Evolutionary conservation across 2,113 vertebrate genomes (phyloP).

Genomic region (Nymphicus hollandicus): DNA sequence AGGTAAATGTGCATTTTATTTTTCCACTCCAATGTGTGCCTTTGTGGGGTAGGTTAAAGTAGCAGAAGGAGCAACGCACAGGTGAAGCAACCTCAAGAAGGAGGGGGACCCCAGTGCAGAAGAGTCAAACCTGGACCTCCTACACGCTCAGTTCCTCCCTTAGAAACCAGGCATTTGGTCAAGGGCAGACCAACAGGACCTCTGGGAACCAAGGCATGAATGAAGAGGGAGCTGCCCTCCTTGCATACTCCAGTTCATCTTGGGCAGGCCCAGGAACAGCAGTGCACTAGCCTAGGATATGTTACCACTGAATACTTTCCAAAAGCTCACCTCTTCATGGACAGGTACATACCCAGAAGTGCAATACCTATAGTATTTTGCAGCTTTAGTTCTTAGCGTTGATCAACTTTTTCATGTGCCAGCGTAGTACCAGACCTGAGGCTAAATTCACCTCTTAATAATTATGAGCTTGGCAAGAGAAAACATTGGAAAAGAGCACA

Average conservation of each 20-base stretch:
- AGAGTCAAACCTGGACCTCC: neutral
- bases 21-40: neutral
- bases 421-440: neutral
- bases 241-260: neutral
- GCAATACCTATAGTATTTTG: neutral
- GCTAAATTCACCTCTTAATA: neutral
- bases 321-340: neutral
- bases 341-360: neutral
- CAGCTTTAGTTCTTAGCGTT: neutral
- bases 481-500: neutral
- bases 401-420: neutral
- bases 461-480: neutral
- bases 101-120: neutral
- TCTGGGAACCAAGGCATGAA: neutral
- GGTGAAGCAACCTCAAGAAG: rapidly evolving
- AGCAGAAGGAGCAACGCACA: neutral
- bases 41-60: neutral
- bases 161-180: neutral
- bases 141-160: neutral
- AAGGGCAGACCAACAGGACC: rapidly evolving
- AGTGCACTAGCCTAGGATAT: neutral
- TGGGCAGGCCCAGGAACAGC: neutral
- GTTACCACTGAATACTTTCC: neutral
- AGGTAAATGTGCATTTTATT: neutral
- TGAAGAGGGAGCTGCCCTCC: neutral